Evolutionary conservation across 2,888 invertebrate species (phyloP).

Genomic region (Odontocerum albicorne): DNA sequence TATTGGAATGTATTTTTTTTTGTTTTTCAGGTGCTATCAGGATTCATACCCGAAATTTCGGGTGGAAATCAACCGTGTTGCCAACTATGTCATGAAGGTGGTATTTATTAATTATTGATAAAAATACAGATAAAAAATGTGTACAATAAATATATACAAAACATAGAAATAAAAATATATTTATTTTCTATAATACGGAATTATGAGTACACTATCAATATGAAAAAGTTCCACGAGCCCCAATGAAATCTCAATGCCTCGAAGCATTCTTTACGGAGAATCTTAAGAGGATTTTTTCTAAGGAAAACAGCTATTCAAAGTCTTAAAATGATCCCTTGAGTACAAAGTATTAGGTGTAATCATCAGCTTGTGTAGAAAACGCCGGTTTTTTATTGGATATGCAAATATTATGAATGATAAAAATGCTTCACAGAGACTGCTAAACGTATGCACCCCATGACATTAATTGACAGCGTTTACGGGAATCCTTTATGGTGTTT

Average conservation of each 20-base stretch:
- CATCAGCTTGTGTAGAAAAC: slow-evolving; percentile 38
- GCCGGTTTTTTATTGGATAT: slow-evolving; percentile 45
- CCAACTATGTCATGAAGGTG: too few relatives aligned
- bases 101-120: too few relatives aligned
- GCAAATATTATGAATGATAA: slow-evolving; percentile 62
- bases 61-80: too few relatives aligned
- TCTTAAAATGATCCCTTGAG: slow-evolving; percentile 56
- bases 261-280: slow-evolving; percentile 9
- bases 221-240: slow-evolving; percentile 2
- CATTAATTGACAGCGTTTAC: slow-evolving; percentile 34
- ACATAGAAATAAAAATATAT: too few relatives aligned
- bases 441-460: slow-evolving; percentile 34
- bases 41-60: too few relatives aligned
- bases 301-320: slow-evolving; percentile 42
- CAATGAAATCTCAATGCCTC: slow-evolving; percentile 2
- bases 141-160: too few relatives aligned
- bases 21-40: too few relatives aligned
- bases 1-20: too few relatives aligned
- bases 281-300: slow-evolving; percentile 29
- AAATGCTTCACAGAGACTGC: slow-evolving; percentile 39
- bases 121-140: too few relatives aligned
- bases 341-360: slow-evolving; percentile 50
- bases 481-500: slow-evolving; percentile 25
- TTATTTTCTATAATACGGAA: too few relatives aligned
- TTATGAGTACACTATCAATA: too few relatives aligned